Conservation (phyloP, 2,888 invertebrate species). For the Piscicola geometra region DNA sequence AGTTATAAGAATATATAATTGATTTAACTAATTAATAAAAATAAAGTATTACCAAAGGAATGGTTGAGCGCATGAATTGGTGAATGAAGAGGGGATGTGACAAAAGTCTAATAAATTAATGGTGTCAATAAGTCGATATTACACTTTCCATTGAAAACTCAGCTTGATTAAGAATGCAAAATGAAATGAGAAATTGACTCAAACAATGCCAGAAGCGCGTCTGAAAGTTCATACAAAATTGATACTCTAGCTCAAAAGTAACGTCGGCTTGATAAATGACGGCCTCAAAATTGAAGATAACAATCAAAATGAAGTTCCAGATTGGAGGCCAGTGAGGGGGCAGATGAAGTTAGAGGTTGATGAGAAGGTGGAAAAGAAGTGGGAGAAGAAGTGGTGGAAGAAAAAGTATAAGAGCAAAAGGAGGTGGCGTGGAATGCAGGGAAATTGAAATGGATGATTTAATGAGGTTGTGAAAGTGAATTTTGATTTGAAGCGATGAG, state of each 20-base stretch:
- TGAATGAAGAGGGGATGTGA: neutral
- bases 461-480: neutral
- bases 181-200: no score
- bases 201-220: no score
- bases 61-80: neutral
- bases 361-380: neutral
- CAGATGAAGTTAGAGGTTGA: neutral
- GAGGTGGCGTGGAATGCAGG: neutral
- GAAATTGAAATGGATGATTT: constrained; percentile 4
- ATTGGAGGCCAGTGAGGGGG: neutral
- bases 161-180: no score
- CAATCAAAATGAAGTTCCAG: no score
- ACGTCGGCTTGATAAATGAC: no score
- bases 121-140: no score
- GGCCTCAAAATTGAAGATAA: no score
- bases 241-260: no score
- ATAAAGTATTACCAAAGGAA: neutral
- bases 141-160: no score
- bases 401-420: neutral
- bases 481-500: constrained; percentile 3
- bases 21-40: no score
- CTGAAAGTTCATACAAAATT: no score
- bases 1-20: neutral
- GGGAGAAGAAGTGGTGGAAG: neutral
- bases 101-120: no score